Evolutionary conservation across 2,113 vertebrate species (phyloP).

Genomic region (Eurypyga helias): DNA sequence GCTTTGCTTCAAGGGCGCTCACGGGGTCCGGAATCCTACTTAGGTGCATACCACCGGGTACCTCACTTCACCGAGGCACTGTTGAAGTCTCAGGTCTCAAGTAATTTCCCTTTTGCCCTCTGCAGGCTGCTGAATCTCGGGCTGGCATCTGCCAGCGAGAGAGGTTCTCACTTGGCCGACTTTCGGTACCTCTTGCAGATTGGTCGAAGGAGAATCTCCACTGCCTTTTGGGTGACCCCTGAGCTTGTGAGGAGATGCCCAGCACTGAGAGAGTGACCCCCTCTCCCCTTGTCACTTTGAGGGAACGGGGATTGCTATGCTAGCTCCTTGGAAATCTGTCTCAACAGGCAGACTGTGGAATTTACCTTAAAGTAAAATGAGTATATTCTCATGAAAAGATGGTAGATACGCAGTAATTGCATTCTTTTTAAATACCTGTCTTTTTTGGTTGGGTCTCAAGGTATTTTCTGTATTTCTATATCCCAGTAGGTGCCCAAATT

Average conservation of each 20-base stretch:
- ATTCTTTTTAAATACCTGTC: background rate
- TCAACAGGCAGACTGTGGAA: background rate
- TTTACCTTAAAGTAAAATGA: background rate
- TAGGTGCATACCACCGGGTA: background rate
- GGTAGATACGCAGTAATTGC: background rate
- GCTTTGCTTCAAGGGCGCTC: background rate
- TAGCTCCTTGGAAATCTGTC: background rate
- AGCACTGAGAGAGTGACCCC: background rate
- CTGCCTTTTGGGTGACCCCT: background rate
- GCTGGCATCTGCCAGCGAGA: background rate
- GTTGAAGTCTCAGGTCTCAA: background rate
- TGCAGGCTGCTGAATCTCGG: background rate
- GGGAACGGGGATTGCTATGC: background rate
- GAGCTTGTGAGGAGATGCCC: background rate
- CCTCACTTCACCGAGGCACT: background rate
- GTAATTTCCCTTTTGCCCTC: background rate
- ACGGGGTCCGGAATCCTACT: rapidly evolving
- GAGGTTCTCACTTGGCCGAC: background rate
- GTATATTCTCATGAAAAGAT: background rate
- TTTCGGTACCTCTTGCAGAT: background rate
- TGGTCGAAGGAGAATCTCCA: background rate
- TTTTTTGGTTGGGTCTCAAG: background rate
- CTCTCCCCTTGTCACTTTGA: background rate
- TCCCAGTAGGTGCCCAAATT: background rate
- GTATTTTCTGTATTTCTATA: background rate